These are phyloP conservation scores for Babyrousa celebensis DNA, from an alignment of 2,797 vertebrate genomes.

Conservation along the genomic window DNA sequence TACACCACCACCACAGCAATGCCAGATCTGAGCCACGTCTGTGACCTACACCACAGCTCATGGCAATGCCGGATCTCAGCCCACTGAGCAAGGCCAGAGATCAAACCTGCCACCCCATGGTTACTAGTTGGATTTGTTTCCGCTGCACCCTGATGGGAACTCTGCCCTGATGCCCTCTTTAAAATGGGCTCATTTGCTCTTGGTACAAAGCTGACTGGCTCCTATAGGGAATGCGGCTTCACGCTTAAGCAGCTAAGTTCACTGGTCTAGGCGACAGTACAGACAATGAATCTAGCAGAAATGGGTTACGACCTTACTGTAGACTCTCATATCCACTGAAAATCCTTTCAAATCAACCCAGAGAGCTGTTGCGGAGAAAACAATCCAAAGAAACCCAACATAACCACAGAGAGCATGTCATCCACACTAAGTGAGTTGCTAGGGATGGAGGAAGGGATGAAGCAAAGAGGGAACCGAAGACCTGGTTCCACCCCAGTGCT, in stretches of 20 bases:
- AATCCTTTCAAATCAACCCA: not conserved
- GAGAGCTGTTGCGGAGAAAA: not conserved
- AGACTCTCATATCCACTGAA: not conserved
- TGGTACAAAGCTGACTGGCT: not conserved
- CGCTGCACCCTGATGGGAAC: no score
- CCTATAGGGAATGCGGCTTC: accelerated
- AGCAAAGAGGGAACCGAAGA: accelerated
- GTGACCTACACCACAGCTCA: no score
- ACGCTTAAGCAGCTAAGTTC: not conserved
- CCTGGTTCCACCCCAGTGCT: accelerated
- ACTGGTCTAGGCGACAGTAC: not conserved
- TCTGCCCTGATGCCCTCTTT: no score
- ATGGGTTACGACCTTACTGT: accelerated
- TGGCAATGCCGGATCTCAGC: no score
- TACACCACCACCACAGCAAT: no score
- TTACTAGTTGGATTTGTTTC: no score
- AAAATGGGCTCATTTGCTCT: not conserved
- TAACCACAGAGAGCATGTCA: accelerated
- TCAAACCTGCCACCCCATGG: no score
- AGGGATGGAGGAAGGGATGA: not conserved
- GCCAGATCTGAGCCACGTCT: no score
- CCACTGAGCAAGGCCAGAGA: no score
- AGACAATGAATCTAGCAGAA: not conserved
- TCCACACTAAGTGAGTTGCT: not conserved
- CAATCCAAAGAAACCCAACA: not conserved